A percentile compares a stretch with the other conserved stretches of the same genome.
These are phyloP conservation scores for Ruditapes philippinarum DNA, from an alignment of 1,140 invertebrate genomes.

Conservation along the genomic window DNA sequence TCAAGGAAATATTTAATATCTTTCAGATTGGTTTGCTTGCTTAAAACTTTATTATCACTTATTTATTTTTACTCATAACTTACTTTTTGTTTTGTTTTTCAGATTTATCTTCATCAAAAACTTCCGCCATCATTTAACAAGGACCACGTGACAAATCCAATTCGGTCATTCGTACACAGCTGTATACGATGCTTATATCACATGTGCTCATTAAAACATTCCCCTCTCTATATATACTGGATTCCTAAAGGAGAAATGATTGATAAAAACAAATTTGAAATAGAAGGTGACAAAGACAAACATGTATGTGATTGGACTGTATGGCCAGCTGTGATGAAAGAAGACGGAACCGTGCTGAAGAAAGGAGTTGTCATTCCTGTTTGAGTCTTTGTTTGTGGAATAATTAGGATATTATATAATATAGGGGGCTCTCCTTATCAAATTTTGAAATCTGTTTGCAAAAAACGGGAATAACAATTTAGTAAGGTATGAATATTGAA, in stretches of 20 bases:
- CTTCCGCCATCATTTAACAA: slow-evolving; percentile 1
- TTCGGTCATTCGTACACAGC: background rate
- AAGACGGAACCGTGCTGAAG: slow-evolving; percentile 13
- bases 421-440: too few species aligned
- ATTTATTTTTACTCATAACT: too few species aligned
- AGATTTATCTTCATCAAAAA: slow-evolving; percentile 27
- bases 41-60: too few species aligned
- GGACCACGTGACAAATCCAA: background rate
- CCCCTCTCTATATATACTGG: slow-evolving; percentile 41
- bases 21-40: too few species aligned
- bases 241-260: slow-evolving; percentile 48
- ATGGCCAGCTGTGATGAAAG: slow-evolving; percentile 41
- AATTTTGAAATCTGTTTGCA: too few species aligned
- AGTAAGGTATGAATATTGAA: too few species aligned
- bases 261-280: slow-evolving; percentile 20
- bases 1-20: too few species aligned
- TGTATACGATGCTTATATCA: background rate
- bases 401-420: too few species aligned
- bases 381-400: too few species aligned
- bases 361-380: slow-evolving; percentile 52
- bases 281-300: background rate
- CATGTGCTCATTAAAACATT: background rate
- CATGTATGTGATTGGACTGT: slow-evolving; percentile 57
- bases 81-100: too few species aligned
- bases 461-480: too few species aligned